phyloP scores from a whole-genome alignment of 2,113 vertebrate genomes.

The Engystomops pustulosus region DNA sequence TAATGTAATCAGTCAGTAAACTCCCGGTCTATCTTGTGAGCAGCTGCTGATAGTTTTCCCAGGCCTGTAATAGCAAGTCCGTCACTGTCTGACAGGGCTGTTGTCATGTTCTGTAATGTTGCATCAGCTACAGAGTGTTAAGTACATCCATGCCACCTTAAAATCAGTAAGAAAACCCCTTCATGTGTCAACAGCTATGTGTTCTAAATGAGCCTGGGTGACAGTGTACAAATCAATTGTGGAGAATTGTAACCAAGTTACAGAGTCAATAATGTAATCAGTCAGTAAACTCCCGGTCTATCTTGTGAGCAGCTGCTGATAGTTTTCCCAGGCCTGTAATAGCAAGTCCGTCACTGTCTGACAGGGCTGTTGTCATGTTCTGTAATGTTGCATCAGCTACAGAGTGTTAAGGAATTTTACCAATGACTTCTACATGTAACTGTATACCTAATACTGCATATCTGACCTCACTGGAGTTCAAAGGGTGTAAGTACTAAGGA shows the following conservation, averaged over 20 bases:
- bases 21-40: not conserved
- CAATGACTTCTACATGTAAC: not conserved
- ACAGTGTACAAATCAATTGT: not conserved
- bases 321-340: conserved; percentile 21
- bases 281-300: not conserved
- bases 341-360: not conserved
- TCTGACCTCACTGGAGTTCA: too few relatives aligned
- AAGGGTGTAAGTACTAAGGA: too few relatives aligned
- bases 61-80: not conserved
- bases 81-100: not conserved
- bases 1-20: conserved; percentile 11
- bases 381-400: conserved; percentile 36
- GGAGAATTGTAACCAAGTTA: not conserved
- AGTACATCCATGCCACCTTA: too few relatives aligned
- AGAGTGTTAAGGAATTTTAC: not conserved
- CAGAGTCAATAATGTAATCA: conserved; percentile 12
- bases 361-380: not conserved
- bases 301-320: not conserved
- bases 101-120: conserved; percentile 19
- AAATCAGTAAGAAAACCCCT: too few relatives aligned
- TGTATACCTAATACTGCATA: not conserved
- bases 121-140: conserved; percentile 15
- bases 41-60: conserved; percentile 30
- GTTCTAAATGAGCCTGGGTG: not conserved
- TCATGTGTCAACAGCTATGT: not conserved